phyloP scores from a whole-genome alignment of 1,140 invertebrate genomes.

The Luehdorfia chinensis region DNA sequence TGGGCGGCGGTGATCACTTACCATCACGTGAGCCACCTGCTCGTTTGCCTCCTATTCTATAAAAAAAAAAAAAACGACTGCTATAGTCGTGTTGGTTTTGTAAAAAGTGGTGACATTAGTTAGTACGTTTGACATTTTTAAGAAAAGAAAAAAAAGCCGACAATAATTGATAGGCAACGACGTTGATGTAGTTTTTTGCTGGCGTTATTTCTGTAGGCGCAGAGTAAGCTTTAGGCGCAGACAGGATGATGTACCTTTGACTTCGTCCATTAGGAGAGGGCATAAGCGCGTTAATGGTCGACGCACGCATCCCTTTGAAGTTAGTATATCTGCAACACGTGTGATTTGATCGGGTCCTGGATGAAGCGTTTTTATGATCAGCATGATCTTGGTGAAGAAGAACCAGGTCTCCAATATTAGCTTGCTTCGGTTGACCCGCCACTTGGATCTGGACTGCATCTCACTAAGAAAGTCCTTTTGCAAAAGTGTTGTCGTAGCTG shows the following conservation, averaged over 20 bases:
- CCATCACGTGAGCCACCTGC: too few relatives aligned
- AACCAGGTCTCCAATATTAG: slow-evolving; percentile 23
- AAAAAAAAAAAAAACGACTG: too few relatives aligned
- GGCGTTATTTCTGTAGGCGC: too few relatives aligned
- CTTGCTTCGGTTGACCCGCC: slow-evolving; percentile 10
- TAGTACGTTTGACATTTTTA: too few relatives aligned
- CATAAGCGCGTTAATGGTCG: slow-evolving; percentile 22
- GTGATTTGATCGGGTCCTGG: slow-evolving; percentile 31
- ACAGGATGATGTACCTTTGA: background rate
- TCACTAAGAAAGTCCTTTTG: slow-evolving; percentile 22
- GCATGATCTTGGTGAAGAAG: slow-evolving; percentile 35
- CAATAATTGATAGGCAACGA: too few relatives aligned
- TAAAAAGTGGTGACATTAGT: too few relatives aligned
- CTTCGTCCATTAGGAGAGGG: slow-evolving; percentile 22
- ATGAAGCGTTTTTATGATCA: slow-evolving; percentile 19
- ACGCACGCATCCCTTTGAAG: slow-evolving; percentile 19
- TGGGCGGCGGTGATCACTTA: too few relatives aligned
- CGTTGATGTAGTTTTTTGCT: too few relatives aligned
- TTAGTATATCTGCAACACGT: slow-evolving; percentile 34
- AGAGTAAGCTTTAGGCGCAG: slow-evolving; percentile 3
- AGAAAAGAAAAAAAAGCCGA: too few relatives aligned
- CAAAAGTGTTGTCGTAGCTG: slow-evolving; percentile 29
- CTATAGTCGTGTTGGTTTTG: too few relatives aligned
- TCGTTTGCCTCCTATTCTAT: too few relatives aligned
- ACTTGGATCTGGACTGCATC: slow-evolving; percentile 26